These are phyloP conservation scores for Hippocampus zosterae DNA, from an alignment of 2,113 vertebrate genomes.

Conservation along the genomic window DNA sequence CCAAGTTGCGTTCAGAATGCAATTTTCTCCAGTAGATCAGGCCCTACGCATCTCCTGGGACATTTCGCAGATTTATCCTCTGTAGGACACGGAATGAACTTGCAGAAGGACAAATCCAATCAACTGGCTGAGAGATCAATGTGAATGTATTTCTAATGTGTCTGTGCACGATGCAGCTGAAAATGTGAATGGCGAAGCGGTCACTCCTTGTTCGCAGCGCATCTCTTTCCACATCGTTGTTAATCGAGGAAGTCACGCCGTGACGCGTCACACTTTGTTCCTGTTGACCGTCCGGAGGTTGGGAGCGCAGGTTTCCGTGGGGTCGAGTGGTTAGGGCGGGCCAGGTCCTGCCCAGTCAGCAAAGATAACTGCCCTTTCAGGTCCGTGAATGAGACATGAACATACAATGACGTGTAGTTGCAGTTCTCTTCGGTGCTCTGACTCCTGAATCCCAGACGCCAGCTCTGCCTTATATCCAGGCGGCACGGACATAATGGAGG, in stretches of 20 bases:
- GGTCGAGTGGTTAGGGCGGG: conserved; percentile 9
- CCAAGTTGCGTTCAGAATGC: conserved; percentile 14
- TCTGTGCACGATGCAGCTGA: conserved; percentile 21
- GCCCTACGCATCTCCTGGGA: conserved; percentile 46
- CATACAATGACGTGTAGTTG: conserved; percentile 12
- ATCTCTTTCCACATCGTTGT: conserved; percentile 16
- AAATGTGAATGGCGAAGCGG: conserved; percentile 22
- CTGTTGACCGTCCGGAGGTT: conserved; percentile 21
- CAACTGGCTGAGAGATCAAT: conserved; percentile 54
- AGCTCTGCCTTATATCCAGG: conserved; percentile 13
- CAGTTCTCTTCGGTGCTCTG: conserved; percentile 20
- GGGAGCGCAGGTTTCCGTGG: conserved; percentile 27
- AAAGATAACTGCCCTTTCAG: conserved; percentile 49
- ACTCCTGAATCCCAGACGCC: conserved; percentile 5
- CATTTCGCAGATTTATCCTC: conserved; percentile 42
- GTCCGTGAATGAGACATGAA: conserved; percentile 40
- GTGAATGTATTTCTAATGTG: conserved; percentile 66
- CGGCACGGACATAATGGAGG: conserved; percentile 33
- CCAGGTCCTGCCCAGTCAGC: conserved; percentile 42
- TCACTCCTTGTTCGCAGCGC: conserved; percentile 7
- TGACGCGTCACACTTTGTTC: conserved; percentile 23
- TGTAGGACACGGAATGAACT: conserved; percentile 19
- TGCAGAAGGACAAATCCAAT: conserved; percentile 44
- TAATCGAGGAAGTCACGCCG: conserved; percentile 26
- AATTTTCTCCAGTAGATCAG: conserved; percentile 5